A percentile compares a stretch with the other conserved stretches of the same genome.
Evolutionary conservation across 2,113 vertebrate species (phyloP).

Genomic region (Neolamprologus caudopunctatus): DNA sequence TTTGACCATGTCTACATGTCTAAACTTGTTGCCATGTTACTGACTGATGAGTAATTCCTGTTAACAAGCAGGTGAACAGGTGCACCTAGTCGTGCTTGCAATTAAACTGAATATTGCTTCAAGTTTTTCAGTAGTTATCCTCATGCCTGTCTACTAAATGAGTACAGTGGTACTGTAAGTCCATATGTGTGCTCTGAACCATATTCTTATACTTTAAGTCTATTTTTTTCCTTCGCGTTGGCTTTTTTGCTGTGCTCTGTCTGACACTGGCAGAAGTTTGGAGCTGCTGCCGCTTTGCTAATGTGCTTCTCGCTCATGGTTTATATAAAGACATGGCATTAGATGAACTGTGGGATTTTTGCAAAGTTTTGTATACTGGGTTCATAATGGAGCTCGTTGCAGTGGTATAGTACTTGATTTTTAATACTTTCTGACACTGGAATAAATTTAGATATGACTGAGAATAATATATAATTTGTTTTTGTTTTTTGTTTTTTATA

Average conservation of each 20-base stretch:
- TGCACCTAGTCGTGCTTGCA: not conserved
- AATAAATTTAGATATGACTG: not conserved
- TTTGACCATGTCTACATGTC: not conserved
- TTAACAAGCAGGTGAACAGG: not conserved
- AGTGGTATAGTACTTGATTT: not conserved
- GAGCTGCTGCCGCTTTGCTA: not conserved
- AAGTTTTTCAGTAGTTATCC: not conserved
- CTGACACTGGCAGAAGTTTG: not conserved
- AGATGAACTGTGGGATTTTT: not conserved
- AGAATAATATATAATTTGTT: not conserved
- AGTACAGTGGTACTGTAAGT: not conserved
- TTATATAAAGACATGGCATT: not conserved
- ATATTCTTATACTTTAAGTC: not conserved
- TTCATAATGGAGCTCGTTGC: not conserved
- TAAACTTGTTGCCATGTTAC: not conserved
- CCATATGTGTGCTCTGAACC: not conserved
- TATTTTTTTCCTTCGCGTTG: not conserved
- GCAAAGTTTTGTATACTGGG: not conserved
- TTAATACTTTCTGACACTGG: not conserved
- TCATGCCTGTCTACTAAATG: not conserved
- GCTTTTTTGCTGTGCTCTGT: not conserved
- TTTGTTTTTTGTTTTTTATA: not conserved
- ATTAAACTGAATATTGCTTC: not conserved
- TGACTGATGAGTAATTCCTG: not conserved
- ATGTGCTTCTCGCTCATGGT: not conserved